phyloP scores from a whole-genome alignment of 92 coral and sea anemone species.

The Micromussa lordhowensis region DNA sequence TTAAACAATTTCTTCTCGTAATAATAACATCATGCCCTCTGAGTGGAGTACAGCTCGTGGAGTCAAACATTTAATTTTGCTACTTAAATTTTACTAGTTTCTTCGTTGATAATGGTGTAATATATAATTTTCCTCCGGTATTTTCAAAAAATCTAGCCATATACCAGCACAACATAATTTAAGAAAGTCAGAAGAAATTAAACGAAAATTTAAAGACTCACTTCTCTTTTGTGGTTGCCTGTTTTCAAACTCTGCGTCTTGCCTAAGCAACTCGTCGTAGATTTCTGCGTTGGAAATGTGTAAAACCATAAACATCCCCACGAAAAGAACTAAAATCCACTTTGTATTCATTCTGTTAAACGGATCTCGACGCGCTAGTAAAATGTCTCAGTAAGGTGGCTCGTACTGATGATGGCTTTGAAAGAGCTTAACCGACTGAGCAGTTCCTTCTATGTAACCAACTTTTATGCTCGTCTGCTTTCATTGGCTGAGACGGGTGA shows the following conservation, averaged over 20 bases:
- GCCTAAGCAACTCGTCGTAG: not conserved
- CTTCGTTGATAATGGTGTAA: no score
- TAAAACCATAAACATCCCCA: not conserved
- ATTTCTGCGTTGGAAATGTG: not conserved
- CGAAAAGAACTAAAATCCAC: not conserved
- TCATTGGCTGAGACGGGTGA: not conserved
- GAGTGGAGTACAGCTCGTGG: not conserved
- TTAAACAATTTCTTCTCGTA: not conserved
- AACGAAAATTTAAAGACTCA: not conserved
- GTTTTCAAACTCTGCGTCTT: not conserved
- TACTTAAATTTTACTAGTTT: not conserved
- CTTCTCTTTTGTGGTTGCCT: not conserved
- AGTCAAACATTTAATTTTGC: not conserved
- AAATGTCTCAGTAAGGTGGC: not conserved
- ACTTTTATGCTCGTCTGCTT: not conserved
- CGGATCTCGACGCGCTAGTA: not conserved
- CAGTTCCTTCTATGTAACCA: not conserved
- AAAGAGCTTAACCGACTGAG: not conserved
- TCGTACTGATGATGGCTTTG: not conserved
- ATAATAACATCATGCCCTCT: no score
- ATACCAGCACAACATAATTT: not conserved
- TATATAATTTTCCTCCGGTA: not conserved
- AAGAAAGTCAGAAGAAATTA: not conserved
- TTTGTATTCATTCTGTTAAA: not conserved
- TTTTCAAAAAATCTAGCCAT: not conserved